phyloP scores from a whole-genome alignment of 1,140 invertebrate genomes.

The Thaumatotibia leucotreta region DNA sequence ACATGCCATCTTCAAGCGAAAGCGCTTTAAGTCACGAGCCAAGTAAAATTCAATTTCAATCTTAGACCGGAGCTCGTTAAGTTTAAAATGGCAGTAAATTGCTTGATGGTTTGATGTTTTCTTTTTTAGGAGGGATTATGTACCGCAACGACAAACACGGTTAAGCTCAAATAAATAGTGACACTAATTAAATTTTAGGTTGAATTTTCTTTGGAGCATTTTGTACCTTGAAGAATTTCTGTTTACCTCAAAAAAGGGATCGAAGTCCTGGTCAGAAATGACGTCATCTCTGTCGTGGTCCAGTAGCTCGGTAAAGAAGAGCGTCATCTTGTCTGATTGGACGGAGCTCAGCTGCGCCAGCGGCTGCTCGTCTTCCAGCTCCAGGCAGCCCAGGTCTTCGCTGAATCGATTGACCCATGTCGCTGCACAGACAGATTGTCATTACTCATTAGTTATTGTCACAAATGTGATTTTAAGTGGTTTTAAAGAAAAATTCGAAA shows the following conservation, averaged over 20 bases:
- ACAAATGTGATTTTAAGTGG: too few relatives aligned
- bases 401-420: constrained; percentile 83
- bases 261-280: constrained; percentile 82
- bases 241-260: constrained; percentile 83
- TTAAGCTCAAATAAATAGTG: too few relatives aligned
- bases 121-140: background rate
- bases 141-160: background rate
- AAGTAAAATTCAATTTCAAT: background rate
- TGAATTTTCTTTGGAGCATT: too few relatives aligned
- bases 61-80: background rate
- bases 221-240: too few relatives aligned
- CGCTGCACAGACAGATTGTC: constrained; percentile 58
- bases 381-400: constrained; percentile 77
- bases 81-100: background rate
- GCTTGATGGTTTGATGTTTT: background rate
- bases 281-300: constrained; percentile 84
- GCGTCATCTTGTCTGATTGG: constrained; percentile 82
- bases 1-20: background rate
- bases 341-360: constrained; percentile 76
- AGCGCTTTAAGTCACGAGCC: background rate
- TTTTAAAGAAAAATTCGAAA: too few relatives aligned
- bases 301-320: constrained; percentile 82
- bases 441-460: background rate
- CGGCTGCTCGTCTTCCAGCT: constrained; percentile 72
- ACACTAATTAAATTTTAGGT: background rate